phyloP scores from a whole-genome alignment of 2,888 invertebrate species.

The Coelopa pilipes region DNA sequence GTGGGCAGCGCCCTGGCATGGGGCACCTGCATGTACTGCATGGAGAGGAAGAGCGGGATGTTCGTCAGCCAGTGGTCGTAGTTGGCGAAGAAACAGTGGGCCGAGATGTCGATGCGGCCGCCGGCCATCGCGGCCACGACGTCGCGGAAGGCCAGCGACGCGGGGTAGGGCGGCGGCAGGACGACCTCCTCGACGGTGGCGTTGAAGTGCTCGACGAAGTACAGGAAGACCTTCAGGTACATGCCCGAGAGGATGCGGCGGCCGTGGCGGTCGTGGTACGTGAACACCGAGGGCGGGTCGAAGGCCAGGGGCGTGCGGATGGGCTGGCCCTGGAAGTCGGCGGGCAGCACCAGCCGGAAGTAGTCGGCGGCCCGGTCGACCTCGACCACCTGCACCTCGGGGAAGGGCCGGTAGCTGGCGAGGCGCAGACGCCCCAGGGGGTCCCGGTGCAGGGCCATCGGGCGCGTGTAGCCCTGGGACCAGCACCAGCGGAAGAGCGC shows the following conservation, averaged over 20 bases:
- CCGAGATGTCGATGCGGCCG: slow-evolving; percentile 34
- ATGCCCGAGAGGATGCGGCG: slow-evolving; percentile 32
- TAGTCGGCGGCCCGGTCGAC: not conserved
- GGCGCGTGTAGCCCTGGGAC: slow-evolving; percentile 11
- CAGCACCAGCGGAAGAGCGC: slow-evolving; percentile 8
- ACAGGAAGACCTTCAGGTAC: slow-evolving; percentile 28
- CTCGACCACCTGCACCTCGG: not conserved
- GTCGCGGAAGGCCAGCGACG: slow-evolving; percentile 10
- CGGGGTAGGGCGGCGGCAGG: slow-evolving; percentile 38
- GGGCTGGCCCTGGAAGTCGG: slow-evolving; percentile 23
- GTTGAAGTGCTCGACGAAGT: slow-evolving; percentile 36
- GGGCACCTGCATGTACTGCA: slow-evolving; percentile 26
- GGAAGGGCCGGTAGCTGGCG: not conserved
- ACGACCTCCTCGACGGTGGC: slow-evolving; percentile 37
- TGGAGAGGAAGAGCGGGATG: slow-evolving; percentile 5
- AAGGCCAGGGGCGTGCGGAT: slow-evolving; percentile 37
- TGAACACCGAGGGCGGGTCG: slow-evolving; percentile 36
- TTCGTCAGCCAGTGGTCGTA: slow-evolving; percentile 34
- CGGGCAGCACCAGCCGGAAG: slow-evolving; percentile 1
- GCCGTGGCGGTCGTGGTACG: slow-evolving; percentile 34
- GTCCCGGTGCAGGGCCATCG: no score
- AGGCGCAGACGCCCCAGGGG: no score
- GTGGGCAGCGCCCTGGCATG: not conserved
- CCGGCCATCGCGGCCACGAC: slow-evolving; percentile 21
- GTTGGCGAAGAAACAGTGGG: slow-evolving; percentile 22